Evolutionary conservation across 2,797 vertebrate genomes (phyloP).

Genomic region (Coluber constrictor): DNA sequence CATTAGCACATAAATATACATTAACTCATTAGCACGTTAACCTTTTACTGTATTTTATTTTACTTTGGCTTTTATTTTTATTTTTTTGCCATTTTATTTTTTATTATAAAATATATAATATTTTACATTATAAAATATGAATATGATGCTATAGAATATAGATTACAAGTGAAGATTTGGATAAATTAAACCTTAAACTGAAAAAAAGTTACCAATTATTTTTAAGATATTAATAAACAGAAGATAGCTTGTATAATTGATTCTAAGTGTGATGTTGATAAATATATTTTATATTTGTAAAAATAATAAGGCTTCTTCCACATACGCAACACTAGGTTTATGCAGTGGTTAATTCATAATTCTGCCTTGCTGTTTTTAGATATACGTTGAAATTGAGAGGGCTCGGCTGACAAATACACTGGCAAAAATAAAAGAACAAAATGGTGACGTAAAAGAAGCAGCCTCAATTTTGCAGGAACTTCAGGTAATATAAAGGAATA

Average conservation of each 20-base stretch:
- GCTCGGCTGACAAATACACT: constrained; percentile 93
- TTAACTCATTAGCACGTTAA: not conserved
- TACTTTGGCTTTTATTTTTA: not conserved
- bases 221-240: not conserved
- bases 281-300: not conserved
- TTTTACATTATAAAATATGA: not conserved
- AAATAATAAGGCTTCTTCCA: not conserved
- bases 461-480: constrained; percentile 93
- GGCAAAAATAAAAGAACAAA: constrained; percentile 92
- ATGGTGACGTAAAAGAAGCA: constrained; percentile 91
- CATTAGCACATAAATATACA: not conserved
- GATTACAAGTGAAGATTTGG: not conserved
- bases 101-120: not conserved
- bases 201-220: not conserved
- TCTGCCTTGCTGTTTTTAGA: constrained; percentile 72
- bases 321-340: not conserved
- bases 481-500: constrained; percentile 76
- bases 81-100: not conserved
- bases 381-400: constrained; percentile 97
- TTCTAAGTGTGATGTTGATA: not conserved
- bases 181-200: not conserved
- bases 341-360: not conserved
- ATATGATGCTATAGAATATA: not conserved
- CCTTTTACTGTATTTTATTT: not conserved
- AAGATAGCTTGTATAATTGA: not conserved